Percentiles rank a stretch among this genome's conserved stretches.
phyloP scores from a whole-genome alignment of 2,888 invertebrate genomes.

The Polydrusus pterygomalis region DNA sequence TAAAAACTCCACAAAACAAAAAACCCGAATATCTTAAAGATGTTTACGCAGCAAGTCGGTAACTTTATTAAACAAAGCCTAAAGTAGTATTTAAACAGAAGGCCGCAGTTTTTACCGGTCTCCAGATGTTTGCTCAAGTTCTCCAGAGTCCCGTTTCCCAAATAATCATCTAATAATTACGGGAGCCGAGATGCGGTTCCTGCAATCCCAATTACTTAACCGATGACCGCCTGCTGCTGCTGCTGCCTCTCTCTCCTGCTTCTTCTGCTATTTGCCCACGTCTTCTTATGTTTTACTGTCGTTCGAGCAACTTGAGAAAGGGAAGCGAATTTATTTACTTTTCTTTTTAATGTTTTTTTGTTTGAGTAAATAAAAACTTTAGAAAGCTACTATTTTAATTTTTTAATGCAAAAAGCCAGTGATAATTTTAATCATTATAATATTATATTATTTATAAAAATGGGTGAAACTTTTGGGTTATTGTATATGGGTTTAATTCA shows the following conservation, averaged over 20 bases:
- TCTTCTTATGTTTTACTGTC: slow-evolving; percentile 65
- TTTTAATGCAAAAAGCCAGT: background rate
- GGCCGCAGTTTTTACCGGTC: slow-evolving; percentile 55
- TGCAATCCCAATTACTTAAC: slow-evolving; percentile 70
- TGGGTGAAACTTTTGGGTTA: too few species aligned
- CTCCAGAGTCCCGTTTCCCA: slow-evolving; percentile 57
- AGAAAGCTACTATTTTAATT: background rate
- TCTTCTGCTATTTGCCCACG: slow-evolving; percentile 65
- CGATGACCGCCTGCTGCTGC: slow-evolving; percentile 68
- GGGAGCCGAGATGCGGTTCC: slow-evolving; percentile 60
- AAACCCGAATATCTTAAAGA: slow-evolving; percentile 34
- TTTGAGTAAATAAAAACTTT: slow-evolving; percentile 3
- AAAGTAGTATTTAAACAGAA: slow-evolving; percentile 55
- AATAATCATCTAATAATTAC: slow-evolving; percentile 66
- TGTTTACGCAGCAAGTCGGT: slow-evolving; percentile 32
- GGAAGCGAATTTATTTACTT: slow-evolving; percentile 32
- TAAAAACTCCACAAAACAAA: slow-evolving; percentile 2
- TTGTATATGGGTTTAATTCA: too few species aligned
- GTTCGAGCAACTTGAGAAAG: slow-evolving; percentile 55
- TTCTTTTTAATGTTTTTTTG: slow-evolving; percentile 22
- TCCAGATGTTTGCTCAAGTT: slow-evolving; percentile 56
- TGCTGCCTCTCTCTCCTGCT: slow-evolving; percentile 26
- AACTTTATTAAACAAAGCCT: slow-evolving; percentile 51
- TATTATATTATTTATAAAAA: too few species aligned
- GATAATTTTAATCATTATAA: too few species aligned